Evolutionary conservation across 2,888 invertebrate genomes (phyloP).

Genomic region (Meiosimyza decipiens): DNA sequence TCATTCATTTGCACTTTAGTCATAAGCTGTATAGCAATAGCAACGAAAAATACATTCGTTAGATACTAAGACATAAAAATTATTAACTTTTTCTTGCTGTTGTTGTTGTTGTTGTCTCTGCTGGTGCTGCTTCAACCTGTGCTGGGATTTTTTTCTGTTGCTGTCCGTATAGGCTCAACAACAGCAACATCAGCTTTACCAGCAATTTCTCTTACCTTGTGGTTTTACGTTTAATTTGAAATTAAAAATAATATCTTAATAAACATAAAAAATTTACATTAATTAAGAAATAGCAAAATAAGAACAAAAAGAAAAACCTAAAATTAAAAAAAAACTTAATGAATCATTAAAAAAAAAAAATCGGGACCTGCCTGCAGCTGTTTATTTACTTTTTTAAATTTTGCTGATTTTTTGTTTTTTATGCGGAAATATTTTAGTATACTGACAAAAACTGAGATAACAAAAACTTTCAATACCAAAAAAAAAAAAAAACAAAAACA

Average conservation of each 20-base stretch:
- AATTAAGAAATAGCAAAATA: constrained; percentile 22
- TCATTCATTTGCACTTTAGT: constrained; percentile 28
- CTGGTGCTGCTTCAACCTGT: neutral
- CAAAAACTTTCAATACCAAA: neutral
- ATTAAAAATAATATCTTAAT: constrained; percentile 6
- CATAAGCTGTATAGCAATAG: neutral
- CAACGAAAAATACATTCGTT: neutral
- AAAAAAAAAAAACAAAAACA: no score
- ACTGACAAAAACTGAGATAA: constrained; percentile 11
- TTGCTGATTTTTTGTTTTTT: constrained; percentile 7
- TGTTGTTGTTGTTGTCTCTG: constrained; percentile 11
- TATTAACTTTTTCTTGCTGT: constrained; percentile 2
- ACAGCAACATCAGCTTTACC: constrained; percentile 8
- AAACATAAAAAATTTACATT: constrained; percentile 15
- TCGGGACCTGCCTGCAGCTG: neutral
- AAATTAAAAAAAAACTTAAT: constrained; percentile 26
- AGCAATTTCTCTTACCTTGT: constrained; percentile 24
- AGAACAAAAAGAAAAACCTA: constrained; percentile 24
- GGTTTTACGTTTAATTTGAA: constrained; percentile 17
- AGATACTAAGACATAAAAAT: constrained; percentile 24
- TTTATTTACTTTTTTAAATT: neutral
- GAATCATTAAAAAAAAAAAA: constrained; percentile 19
- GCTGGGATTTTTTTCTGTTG: constrained; percentile 10
- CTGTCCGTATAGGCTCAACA: constrained; percentile 6
- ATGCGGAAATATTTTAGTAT: constrained; percentile 8